A percentile compares a stretch with the other conserved stretches of the same genome.
These are phyloP conservation scores for Erannis defoliaria DNA, from an alignment of 2,888 invertebrate genomes.

Conservation along the genomic window DNA sequence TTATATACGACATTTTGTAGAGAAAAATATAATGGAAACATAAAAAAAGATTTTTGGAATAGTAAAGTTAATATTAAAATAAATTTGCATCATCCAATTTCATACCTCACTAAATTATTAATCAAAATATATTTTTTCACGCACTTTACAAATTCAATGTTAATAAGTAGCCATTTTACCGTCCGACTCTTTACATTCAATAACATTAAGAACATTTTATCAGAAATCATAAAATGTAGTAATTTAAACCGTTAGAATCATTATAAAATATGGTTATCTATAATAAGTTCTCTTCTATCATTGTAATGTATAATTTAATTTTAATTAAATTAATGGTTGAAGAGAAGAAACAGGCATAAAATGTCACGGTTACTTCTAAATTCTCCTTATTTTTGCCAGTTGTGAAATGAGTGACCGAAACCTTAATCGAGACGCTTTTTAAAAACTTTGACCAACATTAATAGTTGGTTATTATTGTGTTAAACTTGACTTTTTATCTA, in stretches of 20 bases:
- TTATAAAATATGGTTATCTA: background rate
- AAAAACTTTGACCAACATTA: constrained; percentile 1
- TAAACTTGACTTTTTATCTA: background rate
- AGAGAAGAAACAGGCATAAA: constrained; percentile 49
- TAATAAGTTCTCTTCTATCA: constrained; percentile 57
- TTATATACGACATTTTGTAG: constrained; percentile 34
- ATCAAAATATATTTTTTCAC: constrained; percentile 69
- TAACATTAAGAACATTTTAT: background rate
- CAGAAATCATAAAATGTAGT: background rate
- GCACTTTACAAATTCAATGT: constrained; percentile 45
- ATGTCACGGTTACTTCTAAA: background rate
- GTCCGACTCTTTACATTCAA: constrained; percentile 50
- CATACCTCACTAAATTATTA: constrained; percentile 58
- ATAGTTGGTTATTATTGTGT: constrained; percentile 25
- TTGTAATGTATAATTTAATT: constrained; percentile 76
- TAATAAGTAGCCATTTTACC: constrained; percentile 47
- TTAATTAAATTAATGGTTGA: constrained; percentile 74
- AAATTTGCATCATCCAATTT: constrained; percentile 57
- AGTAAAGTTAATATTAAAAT: no score
- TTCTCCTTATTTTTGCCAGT: background rate
- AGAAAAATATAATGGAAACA: no score
- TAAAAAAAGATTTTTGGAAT: no score
- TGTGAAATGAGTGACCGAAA: background rate
- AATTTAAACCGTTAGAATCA: background rate
- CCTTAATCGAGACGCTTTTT: background rate